Conservation (phyloP, 1,140 invertebrate species). For the Wiebesia pumilae region DNA sequence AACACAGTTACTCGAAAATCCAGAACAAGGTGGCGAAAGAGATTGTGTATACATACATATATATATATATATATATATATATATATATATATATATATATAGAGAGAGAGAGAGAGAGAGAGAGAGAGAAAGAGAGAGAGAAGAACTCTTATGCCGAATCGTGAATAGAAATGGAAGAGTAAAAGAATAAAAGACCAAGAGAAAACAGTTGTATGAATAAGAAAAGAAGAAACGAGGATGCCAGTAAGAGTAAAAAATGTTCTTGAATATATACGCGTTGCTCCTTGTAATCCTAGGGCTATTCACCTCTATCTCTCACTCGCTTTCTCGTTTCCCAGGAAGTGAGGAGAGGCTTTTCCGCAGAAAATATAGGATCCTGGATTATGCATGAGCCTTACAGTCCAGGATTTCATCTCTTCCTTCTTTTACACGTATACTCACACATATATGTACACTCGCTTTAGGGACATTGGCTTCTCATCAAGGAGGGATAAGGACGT, state of each 20-base stretch:
- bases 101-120: background rate
- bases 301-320: background rate
- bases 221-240: background rate
- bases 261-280: background rate
- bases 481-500: background rate
- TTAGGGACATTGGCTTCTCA: background rate
- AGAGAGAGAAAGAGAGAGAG: background rate
- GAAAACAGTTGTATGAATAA: conserved; percentile 22
- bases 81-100: too few relatives aligned
- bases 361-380: conserved; percentile 50
- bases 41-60: background rate
- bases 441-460: background rate
- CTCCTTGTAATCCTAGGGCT: background rate
- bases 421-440: too few relatives aligned
- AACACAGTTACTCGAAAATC: background rate
- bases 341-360: conserved; percentile 34
- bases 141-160: background rate
- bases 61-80: too few relatives aligned
- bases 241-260: background rate
- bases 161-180: background rate
- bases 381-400: conserved; percentile 52
- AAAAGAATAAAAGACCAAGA: background rate
- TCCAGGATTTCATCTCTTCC: conserved; percentile 29
- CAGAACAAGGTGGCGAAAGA: background rate
- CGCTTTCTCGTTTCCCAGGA: background rate